Percentiles rank a stretch among this genome's conserved stretches.
Conservation (phyloP, 2,888 invertebrate species). For the Belgica antarctica region DNA sequence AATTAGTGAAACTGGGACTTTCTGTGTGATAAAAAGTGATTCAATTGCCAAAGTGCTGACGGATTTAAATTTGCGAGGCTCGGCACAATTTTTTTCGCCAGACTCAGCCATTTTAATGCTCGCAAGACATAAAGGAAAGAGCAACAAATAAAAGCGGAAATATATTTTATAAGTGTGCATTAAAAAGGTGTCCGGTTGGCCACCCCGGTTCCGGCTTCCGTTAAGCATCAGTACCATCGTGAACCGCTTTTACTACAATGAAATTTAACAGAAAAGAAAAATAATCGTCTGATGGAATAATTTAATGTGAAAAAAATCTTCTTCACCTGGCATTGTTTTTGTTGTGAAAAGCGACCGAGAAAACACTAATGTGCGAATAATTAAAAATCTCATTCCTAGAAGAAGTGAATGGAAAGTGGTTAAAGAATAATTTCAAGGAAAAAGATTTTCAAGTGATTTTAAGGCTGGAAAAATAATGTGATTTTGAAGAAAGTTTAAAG, state of each 20-base stretch:
- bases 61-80: too few species aligned
- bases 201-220: conserved; percentile 31
- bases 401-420: neutral
- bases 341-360: neutral
- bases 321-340: too few species aligned
- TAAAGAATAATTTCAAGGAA: neutral
- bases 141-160: conserved; percentile 43
- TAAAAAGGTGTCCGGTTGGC: conserved; percentile 39
- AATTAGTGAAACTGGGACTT: neutral
- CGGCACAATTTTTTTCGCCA: too few species aligned
- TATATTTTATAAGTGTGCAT: conserved; percentile 42
- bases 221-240: conserved; percentile 37
- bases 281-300: too few species aligned
- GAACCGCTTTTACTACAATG: neutral
- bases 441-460: neutral
- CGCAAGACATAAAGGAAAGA: conserved; percentile 6
- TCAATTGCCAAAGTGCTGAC: neutral
- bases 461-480: neutral
- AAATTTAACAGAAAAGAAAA: conserved; percentile 4
- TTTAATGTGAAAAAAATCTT: too few species aligned
- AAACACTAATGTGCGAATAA: neutral
- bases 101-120: too few species aligned
- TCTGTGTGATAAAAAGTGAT: neutral
- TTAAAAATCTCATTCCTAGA: neutral
- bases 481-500: neutral